Percentiles rank a stretch among this genome's conserved stretches.
Conservation (phyloP, 2,113 vertebrate species). For the Sclerurus mexicanus region DNA sequence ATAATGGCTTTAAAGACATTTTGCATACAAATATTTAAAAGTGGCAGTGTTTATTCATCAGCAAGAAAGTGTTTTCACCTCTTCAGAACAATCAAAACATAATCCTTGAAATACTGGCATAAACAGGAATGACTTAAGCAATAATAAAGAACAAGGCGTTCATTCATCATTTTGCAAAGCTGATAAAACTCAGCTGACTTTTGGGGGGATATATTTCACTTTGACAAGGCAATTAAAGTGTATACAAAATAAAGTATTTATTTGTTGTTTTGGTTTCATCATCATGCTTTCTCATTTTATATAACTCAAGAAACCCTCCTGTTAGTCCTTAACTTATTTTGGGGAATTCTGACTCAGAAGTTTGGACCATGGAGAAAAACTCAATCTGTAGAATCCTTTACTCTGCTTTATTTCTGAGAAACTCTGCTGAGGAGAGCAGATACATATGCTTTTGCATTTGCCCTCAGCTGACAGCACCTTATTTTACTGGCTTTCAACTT, state of each 20-base stretch:
- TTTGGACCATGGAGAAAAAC: background rate
- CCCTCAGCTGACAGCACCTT: background rate
- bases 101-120: constrained; percentile 78
- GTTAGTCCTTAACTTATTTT: background rate
- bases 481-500: background rate
- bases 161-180: constrained; percentile 74
- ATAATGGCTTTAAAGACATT: constrained; percentile 73
- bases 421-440: background rate
- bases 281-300: background rate
- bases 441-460: background rate
- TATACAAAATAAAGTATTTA: background rate
- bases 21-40: constrained; percentile 79
- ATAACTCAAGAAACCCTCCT: background rate
- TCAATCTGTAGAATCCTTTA: background rate
- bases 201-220: constrained; percentile 31
- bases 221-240: constrained; percentile 23
- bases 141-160: constrained; percentile 76
- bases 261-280: background rate
- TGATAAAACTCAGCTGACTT: constrained; percentile 71
- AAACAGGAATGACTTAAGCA: constrained; percentile 72
- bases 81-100: constrained; percentile 78
- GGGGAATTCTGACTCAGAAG: background rate
- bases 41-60: constrained; percentile 78
- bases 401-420: background rate
- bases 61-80: constrained; percentile 75